Percentiles rank a stretch among this genome's conserved stretches.
phyloP scores from a whole-genome alignment of 2,888 invertebrate species.

The Nysson spinosus region DNA sequence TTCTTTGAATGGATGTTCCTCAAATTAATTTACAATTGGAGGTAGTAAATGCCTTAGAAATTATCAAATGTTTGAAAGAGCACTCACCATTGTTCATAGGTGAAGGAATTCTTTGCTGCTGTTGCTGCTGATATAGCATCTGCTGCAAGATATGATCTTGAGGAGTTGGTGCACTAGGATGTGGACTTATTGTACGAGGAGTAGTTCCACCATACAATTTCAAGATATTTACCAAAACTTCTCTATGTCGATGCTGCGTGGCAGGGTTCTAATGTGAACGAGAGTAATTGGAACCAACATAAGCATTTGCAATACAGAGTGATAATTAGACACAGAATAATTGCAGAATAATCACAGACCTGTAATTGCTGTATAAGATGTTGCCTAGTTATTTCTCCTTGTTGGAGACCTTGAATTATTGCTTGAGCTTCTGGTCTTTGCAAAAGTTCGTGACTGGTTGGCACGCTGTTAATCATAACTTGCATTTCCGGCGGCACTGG shows the following conservation, averaged over 20 bases:
- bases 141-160: constrained; percentile 78
- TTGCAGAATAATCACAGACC: constrained; percentile 63
- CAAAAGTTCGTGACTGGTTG: constrained; percentile 82
- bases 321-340: background rate
- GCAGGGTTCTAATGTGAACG: constrained; percentile 81
- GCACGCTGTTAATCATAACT: constrained; percentile 74
- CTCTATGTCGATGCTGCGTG: constrained; percentile 85
- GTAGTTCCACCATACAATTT: constrained; percentile 78
- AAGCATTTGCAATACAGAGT: background rate
- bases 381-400: constrained; percentile 87
- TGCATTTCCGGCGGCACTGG: constrained; percentile 77
- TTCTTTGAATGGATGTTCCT: no score
- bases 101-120: constrained; percentile 78
- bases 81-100: constrained; percentile 75
- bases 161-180: constrained; percentile 75
- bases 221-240: constrained; percentile 84
- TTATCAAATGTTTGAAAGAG: background rate
- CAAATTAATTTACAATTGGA: no score
- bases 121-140: constrained; percentile 75
- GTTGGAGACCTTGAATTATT: constrained; percentile 86
- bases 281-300: background rate
- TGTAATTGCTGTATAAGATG: constrained; percentile 87
- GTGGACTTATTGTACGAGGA: constrained; percentile 73
- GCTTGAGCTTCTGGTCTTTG: constrained; percentile 88
- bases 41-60: background rate